phyloP scores from a whole-genome alignment of 2,113 vertebrate genomes.

The Eurystomus gularis region DNA sequence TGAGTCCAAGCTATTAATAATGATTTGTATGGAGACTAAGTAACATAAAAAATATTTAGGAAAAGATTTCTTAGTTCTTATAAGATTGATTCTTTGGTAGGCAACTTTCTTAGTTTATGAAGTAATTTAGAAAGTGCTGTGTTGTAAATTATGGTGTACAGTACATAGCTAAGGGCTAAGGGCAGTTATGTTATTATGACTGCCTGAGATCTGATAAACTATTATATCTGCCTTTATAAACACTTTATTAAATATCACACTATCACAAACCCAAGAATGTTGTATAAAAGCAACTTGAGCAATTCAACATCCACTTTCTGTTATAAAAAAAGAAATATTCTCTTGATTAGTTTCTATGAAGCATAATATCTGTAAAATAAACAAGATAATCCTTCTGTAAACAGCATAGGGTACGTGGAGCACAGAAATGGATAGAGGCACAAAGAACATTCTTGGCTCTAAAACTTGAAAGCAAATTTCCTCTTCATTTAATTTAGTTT shows the following conservation, averaged over 20 bases:
- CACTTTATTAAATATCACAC: conserved; percentile 69
- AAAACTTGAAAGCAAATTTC: conserved; percentile 25
- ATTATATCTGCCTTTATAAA: conserved; percentile 70
- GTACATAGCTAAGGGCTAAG: conserved; percentile 19
- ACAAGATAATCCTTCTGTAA: conserved; percentile 71
- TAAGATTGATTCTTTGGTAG: conserved; percentile 38
- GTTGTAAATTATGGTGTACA: conserved; percentile 55
- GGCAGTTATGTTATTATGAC: conserved; percentile 53
- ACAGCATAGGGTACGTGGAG: conserved; percentile 27
- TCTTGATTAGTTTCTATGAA: conserved; percentile 69
- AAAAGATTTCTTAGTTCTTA: conserved; percentile 10
- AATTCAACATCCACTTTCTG: conserved; percentile 46
- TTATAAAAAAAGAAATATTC: conserved; percentile 70
- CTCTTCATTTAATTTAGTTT: conserved; percentile 25
- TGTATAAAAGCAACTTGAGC: conserved; percentile 56
- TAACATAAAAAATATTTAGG: conserved; percentile 38
- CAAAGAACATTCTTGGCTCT: conserved; percentile 39
- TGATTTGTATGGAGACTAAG: conserved; percentile 6
- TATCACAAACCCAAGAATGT: conserved; percentile 64
- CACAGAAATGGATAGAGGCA: conserved; percentile 40
- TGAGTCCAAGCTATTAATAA: not conserved
- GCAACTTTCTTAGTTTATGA: not conserved
- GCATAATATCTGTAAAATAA: conserved; percentile 68
- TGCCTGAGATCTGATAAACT: conserved; percentile 65
- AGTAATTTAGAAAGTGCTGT: conserved; percentile 31